Evolutionary conservation across 2,888 invertebrate genomes (phyloP), one percentile per base, ranked within the genome.

Genomic region (Mamestra brassicae): DNA sequence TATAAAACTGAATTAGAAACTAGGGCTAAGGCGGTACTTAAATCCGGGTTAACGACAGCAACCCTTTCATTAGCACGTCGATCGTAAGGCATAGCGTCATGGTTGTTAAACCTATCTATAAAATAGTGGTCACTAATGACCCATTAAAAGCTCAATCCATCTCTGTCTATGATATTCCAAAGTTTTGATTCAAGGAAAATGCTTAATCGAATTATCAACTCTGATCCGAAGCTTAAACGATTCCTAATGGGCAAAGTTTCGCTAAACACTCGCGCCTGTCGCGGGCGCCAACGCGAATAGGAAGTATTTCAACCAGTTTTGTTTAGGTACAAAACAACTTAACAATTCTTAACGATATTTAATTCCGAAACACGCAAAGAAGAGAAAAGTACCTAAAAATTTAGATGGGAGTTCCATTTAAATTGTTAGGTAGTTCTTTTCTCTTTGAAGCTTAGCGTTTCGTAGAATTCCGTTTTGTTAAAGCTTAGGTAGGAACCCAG

Each of bases 221-320:
- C 36, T 8, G 71, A 73, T 67, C 58, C 78, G 61, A 70, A 69
- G 80, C 84, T 81, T 85, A 88, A 88, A 83, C 83, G 82, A 77
- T 87, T 82, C 70, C 77, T 87, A 88, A 88, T 87, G 83, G 81
- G 67, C 67, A 84, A 89, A 89, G 81, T 87, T 86, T 71, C 17
- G 72, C 71, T 71, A 74, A 87, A 78, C 87, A 81, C 77, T 77
- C 36, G 67, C 71, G 74, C 64, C 62, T 55, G 69, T 76, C 68
- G 68, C 38, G 42, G 15, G 77, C 71, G 72, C 70, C 61, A 69
- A 71, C 68, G 71, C 71, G 66, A 71, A 71, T 61, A 26, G 66
- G 58, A 62, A 73, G 61, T 34, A 52, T 78, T 81, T 68, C 34
- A 64, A 26, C 66, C 34, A 80, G 52, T 62, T 65, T 65, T 55